Base-by-base conservation (phyloP, 2,888 invertebrate genomes). In the Ellobium chinense region DNA sequence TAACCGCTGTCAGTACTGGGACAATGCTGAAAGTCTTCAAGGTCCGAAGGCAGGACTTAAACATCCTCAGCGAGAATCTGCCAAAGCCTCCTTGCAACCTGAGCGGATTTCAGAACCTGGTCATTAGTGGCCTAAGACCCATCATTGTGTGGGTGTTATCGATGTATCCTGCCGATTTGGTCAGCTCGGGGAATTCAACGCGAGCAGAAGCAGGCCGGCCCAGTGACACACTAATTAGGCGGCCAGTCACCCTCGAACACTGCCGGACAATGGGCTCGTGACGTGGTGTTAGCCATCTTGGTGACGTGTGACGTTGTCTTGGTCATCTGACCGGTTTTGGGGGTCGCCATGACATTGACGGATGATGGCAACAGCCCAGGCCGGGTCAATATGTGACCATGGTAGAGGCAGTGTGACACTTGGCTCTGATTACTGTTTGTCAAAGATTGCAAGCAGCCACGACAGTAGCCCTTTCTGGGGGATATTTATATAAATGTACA, bases 151-250 rank as follows among this genome's bases (percentile, higher is more conserved):
- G 36, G 56, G 34, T 70, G 34, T 58, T 70, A 58, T n/a, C 34
- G 1, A 18, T 14, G 34, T 34, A 29, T 34, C 24, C 24, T 56
- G n/a, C 56, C 31, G 70, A 58, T 34, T 62, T 27, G 37, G 1
- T 27, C 37, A 29, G 56, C 66, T 76, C 76, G 9, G 66, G 66
- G 37, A 31, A 58, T 36, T 66, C 58, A 27, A 54, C 66, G 27
- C 58, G 76, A 76, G 76, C 76, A 66, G 12, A 29, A 36, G 27
- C n/a, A 63, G 65, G 34, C 63, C 76, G 58, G 56, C 14, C 27
- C 31, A 37, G 66, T 76, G 65, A 68, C 76, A 56, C 66, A 68
- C 34, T 76, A 76, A 76, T 76, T 76, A 66, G 56, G 36, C 66
- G 24, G 58, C 54, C 21, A 36, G 76, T 46, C 76, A 68, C n/a